Base-by-base conservation (phyloP, 2,888 invertebrate genomes). In the Leptopterna dolabrata region DNA sequence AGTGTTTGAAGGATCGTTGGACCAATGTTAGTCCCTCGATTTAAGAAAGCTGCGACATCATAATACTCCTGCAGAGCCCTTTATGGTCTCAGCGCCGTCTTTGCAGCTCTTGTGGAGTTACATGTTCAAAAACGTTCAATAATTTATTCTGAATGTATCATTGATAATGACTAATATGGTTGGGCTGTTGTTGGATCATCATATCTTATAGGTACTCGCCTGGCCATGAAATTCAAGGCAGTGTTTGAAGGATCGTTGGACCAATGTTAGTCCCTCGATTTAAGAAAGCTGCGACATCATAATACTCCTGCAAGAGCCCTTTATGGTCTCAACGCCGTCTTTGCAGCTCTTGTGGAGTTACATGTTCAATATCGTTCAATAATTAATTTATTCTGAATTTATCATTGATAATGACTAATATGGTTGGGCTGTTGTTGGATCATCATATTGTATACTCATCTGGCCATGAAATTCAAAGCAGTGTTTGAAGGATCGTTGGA, bases 401-500 rank as follows among this genome's bases (percentile, higher is more conserved):
- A n/a, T n/a, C n/a, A n/a, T n/a, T n/a, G n/a, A n/a, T n/a, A n/a
- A n/a, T n/a, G n/a, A n/a, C n/a, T n/a, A n/a, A n/a, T n/a, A n/a
- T n/a, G n/a, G n/a, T n/a, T n/a, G n/a, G n/a, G n/a, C n/a, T n/a
- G n/a, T n/a, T n/a, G n/a, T n/a, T n/a, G n/a, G n/a, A n/a, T n/a
- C n/a, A n/a, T n/a, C n/a, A n/a, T n/a, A n/a, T n/a, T n/a, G n/a
- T n/a, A n/a, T 7, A 36, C 7, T 2, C 36, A 36, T 36, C 47
- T 47, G 13, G 47, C 47, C 4, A 47, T 16, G 11, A 14, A 13
- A 9, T 47, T 47, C n/a, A 4, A 16, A 41, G 76, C 76, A 76
- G 76, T 43, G 76, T 76, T 78, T 45, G 45, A 78, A 78, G 47
- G 27, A 45, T 43, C 16, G 78, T 41, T 78, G 45, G 78, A 16